Base-by-base conservation (phyloP, 1,140 invertebrate species). In the Caerostris darwini region DNA sequence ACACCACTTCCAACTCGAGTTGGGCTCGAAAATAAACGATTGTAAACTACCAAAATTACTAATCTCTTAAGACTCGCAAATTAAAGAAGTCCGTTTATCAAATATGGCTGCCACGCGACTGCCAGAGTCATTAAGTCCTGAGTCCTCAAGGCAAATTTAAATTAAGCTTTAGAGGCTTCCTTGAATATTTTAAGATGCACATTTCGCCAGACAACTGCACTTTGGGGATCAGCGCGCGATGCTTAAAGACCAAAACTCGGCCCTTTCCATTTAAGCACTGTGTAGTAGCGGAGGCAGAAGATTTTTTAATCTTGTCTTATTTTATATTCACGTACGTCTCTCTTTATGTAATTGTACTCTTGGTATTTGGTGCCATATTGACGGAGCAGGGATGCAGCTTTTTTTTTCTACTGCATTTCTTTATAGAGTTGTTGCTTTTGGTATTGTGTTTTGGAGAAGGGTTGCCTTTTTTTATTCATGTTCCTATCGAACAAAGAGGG, bases 51-150 rank as follows among this genome's bases (percentile, higher is more conserved):
- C 81, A 64, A 92, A 92, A 92, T 92, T 92, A 85, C 82, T 85
- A 81, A 85, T 92, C 77, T 57, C 67, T 85, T 85, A 83, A 90
- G 89, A 54, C 87, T 34, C 85, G 61, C 90, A 92, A 92, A 92
- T 92, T 92, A 92, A 92, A 92, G 90, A 92, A 92, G 71, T 92
- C 53, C 58, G 90, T 92, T 92, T 85, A 92, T 92, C 90, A 92
- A 92, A 85, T 81, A 92, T 92, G 90, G 90, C 90, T 85, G 71
- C 90, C 34, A 34, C 34, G 34, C 34, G 54, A 2, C 34, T 34
- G 34, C 34, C 34, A 34, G 2, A 91, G 90, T 92, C 90, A 85
- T 92, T 92, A 92, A 92, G 81, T 50, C 34, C 12, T 12, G n/a
- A 19, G 81, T 56, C 90, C 81, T 54, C 81, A 19, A 56, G 71